Base-by-base conservation (phyloP, 2,797 vertebrate species). In the Sebastes steindachneri region DNA sequence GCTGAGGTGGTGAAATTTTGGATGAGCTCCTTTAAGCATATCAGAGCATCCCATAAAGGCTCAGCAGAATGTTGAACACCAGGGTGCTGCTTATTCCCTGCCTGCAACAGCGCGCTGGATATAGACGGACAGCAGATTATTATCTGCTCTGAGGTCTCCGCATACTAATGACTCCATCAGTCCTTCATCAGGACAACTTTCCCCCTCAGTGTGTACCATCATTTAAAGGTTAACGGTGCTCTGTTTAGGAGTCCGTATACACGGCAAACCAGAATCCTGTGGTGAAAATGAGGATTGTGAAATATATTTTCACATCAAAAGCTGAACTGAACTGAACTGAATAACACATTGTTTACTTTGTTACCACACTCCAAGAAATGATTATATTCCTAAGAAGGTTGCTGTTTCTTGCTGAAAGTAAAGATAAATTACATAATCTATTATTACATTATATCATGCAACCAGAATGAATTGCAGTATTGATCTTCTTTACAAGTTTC, bases 1-100 rank as follows among this genome's bases (percentile, higher is more conserved):
- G 93, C 92, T 90, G 90, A 91, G 70, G 5, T 64, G 64, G 80
- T 54, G 75, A 87, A 69, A 86, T 83, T 87, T 85, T 70, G 75
- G 80, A 88, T 84, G 85, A 90, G 77, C 71, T 73, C 64, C 75
- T 89, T 82, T 84, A 87, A 92, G 89, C 86, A 89, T 84, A 91
- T 88, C 82, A 79, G 75, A 81, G 75, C 41, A 51, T 82, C 70
- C 41, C 58, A n/a, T 83, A 74, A 82, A 89, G 65, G 35, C 70
- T 87, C 86, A 87, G 89, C 80, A 82, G 75, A 90, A 78, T 82
- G 79, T 77, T 58, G 53, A 78, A 83, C 77, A 73, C 63, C 14
- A 8, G 57, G 33, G 53, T 72, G 77, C 73, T 68, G 67, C 79
- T 69, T 83, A 58, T 77, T 79, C 58, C 72, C 78, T 11, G 65